Conservation (phyloP, 2,113 vertebrate species). For the Phalacrocorax carbo region DNA sequence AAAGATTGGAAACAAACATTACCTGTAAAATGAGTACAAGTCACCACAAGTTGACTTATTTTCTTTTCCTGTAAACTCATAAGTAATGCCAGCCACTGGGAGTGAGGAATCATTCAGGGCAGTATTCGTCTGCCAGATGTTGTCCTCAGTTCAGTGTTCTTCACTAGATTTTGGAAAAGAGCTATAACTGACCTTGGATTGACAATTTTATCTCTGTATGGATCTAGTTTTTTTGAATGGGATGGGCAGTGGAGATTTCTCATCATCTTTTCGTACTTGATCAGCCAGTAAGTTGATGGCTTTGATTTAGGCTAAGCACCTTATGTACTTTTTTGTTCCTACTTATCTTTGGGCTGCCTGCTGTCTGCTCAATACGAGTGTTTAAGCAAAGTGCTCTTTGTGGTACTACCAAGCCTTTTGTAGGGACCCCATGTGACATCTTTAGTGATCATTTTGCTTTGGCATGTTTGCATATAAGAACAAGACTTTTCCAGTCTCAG, state of each 20-base stretch:
- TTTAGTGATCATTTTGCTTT: neutral
- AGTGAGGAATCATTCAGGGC: neutral
- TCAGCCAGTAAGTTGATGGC: neutral
- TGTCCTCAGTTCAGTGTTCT: neutral
- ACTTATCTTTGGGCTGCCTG: neutral
- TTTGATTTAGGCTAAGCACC: neutral
- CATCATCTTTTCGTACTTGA: neutral
- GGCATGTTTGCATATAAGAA: neutral
- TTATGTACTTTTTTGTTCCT: neutral
- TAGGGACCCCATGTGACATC: accelerated
- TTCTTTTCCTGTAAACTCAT: neutral
- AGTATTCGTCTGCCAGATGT: neutral
- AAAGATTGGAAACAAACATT: neutral
- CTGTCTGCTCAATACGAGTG: neutral
- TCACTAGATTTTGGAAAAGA: neutral
- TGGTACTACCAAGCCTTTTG: neutral
- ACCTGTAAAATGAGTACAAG: neutral
- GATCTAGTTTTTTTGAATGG: neutral
- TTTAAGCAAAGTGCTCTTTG: neutral
- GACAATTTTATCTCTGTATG: neutral
- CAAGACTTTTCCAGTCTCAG: neutral
- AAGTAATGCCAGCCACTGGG: neutral
- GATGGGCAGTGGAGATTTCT: neutral
- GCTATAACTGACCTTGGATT: neutral
- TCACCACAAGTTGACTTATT: neutral